Percentiles rank a stretch among this genome's conserved stretches.
These are phyloP conservation scores for Mongoloraphidia duomilia DNA, from an alignment of 2,888 invertebrate genomes.

Conservation along the genomic window DNA sequence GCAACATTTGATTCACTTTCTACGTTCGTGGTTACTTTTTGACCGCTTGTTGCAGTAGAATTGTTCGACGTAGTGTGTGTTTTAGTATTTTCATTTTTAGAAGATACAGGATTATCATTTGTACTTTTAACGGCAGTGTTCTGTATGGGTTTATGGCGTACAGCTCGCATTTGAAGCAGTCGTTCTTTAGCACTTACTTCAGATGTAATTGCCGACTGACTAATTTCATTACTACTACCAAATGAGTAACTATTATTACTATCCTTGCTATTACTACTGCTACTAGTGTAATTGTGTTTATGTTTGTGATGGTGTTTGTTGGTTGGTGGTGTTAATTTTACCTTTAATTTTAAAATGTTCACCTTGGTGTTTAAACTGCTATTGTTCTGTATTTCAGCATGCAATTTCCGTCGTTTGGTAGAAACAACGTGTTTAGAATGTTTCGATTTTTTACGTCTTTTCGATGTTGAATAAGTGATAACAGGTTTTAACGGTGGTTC, in stretches of 20 bases:
- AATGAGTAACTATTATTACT: conserved; percentile 7
- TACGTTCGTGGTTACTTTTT: background rate
- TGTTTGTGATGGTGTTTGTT: conserved; percentile 28
- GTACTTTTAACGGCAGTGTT: conserved; percentile 20
- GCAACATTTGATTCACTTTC: background rate
- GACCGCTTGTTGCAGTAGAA: conserved; percentile 1
- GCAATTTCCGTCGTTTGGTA: conserved; percentile 36
- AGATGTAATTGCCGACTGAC: conserved; percentile 8
- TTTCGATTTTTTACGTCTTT: conserved; percentile 40
- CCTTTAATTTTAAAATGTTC: conserved; percentile 36
- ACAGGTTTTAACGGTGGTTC: conserved; percentile 16
- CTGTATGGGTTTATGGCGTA: conserved; percentile 25
- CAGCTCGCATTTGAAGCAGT: conserved; percentile 29
- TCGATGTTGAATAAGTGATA: conserved; percentile 17
- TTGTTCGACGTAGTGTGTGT: conserved; percentile 3
- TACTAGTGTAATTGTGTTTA: conserved; percentile 23
- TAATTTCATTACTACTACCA: conserved; percentile 5
- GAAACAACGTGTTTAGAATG: conserved; percentile 36
- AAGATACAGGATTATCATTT: background rate
- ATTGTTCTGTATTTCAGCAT: conserved; percentile 34
- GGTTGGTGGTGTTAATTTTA: conserved; percentile 32
- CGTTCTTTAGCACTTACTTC: conserved; percentile 27
- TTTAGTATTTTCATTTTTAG: conserved; percentile 7
- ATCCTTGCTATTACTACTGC: conserved; percentile 14
- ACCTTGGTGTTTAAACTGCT: conserved; percentile 24